Percentiles rank a stretch among this genome's conserved stretches.
Evolutionary conservation across 2,797 vertebrate species (phyloP).

Genomic region (Bradypodion ventrale): DNA sequence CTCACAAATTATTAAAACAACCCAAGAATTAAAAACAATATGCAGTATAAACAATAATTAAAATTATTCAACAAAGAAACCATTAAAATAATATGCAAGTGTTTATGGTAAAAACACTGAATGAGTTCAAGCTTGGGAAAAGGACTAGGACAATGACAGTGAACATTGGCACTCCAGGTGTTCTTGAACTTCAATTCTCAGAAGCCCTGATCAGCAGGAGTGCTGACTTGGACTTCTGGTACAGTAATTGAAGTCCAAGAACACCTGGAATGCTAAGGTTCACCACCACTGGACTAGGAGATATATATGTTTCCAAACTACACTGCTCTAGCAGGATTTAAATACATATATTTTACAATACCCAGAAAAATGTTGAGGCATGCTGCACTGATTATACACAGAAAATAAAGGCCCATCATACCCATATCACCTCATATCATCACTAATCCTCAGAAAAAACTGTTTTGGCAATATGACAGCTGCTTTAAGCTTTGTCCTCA

Average conservation of each 20-base stretch:
- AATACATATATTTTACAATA: neutral
- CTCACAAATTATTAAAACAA: too few species aligned
- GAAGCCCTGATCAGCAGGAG: too few species aligned
- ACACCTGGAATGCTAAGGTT: too few species aligned
- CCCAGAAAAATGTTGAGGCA: neutral
- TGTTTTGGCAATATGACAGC: slow-evolving; percentile 4
- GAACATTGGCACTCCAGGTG: too few species aligned
- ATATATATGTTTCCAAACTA: neutral
- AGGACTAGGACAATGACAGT: neutral
- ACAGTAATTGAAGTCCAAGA: too few species aligned
- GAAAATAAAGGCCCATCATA: neutral
- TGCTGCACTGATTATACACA: neutral
- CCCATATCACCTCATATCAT: neutral
- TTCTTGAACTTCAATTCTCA: too few species aligned
- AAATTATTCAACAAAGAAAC: too few species aligned
- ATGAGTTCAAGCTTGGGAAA: neutral
- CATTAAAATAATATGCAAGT: too few species aligned
- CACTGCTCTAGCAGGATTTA: neutral
- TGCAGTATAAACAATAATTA: neutral
- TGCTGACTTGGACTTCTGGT: too few species aligned
- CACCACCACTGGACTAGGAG: neutral
- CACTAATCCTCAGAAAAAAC: slow-evolving; percentile 1
- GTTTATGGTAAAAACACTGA: neutral
- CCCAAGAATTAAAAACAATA: too few species aligned
- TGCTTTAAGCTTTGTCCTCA: neutral